Base-by-base conservation (phyloP, 2,113 vertebrate species). In the Ictalurus punctatus region DNA sequence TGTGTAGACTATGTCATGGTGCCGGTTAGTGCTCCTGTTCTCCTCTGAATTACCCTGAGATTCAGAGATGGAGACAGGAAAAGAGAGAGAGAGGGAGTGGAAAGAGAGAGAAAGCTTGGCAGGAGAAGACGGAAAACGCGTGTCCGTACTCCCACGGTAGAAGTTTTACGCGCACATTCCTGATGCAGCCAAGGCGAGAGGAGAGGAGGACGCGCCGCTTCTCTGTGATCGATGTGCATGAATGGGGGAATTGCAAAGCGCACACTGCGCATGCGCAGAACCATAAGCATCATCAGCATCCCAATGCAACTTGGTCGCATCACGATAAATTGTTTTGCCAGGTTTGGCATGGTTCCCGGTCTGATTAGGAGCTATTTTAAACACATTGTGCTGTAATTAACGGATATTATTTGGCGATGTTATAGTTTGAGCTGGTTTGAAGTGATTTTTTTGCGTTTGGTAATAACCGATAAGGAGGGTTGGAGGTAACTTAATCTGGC, bases 211-310 rank as follows among this genome's bases (percentile, higher is more conserved):
- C 3, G 83, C 78, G 67, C 85, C 61, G 82, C 59, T 44, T 73
- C 91, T 90, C 92, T 87, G 73, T 79, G 85, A 73, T 84, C 74
- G 87, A 84, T 90, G 83, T 63, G 30, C 78, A 93, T 86, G 93
- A 94, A 94, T 92, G 93, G 92, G 93, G 92, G 93, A 48, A 93
- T 69, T 87, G 88, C 86, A 86, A 90, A 17, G 84, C 37, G 84
- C 91, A 65, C 73, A 96, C 92, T 0, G 96, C 96, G 97, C 96
- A 96, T 97, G 96, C 95, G 96, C 96, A 30, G 21, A 83, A 44
- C 12, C 78, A 63, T 21, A 12, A 83, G 21, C 34, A 17, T 89
- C 93, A 86, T 89, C 93, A 91, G 87, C 86, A 90, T 93, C 85
- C 92, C 90, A 63, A 84, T 86, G 88, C 94, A 91, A 92, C 86